Percentiles rank a stretch among this genome's conserved stretches.
Conservation (phyloP, 2,113 vertebrate species). For the Neogale vison region DNA sequence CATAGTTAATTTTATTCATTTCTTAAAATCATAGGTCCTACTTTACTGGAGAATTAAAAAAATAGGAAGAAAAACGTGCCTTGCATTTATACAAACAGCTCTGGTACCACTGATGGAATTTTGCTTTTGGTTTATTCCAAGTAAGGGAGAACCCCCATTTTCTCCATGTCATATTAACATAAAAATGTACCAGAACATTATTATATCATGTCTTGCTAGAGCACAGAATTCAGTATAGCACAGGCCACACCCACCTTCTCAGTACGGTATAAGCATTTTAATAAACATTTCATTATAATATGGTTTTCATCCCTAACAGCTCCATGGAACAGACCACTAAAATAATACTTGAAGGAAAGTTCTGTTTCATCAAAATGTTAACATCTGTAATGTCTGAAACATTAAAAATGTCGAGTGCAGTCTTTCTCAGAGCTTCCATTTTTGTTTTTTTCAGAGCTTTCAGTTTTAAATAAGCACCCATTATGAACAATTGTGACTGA, state of each 20-base stretch:
- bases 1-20: not conserved
- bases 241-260: not conserved
- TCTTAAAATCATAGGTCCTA: constrained; percentile 13
- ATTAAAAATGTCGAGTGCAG: constrained; percentile 30
- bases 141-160: not conserved
- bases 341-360: not conserved
- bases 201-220: not conserved
- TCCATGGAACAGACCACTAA: not conserved
- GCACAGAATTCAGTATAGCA: constrained; percentile 5
- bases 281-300: not conserved
- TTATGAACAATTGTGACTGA: constrained; percentile 68
- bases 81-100: constrained; percentile 29
- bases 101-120: not conserved
- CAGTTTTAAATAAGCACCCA: constrained; percentile 42
- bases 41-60: not conserved
- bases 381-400: constrained; percentile 55
- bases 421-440: constrained; percentile 43
- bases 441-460: constrained; percentile 10
- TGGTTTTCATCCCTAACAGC: constrained; percentile 3
- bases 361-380: constrained; percentile 11
- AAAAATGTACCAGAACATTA: not conserved
- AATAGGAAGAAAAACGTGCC: not conserved
- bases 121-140: constrained; percentile 44
- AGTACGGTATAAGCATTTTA: not conserved
- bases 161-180: not conserved